These are phyloP conservation scores for Pterophyllum scalare DNA, from an alignment of 2,113 vertebrate genomes.

Conservation along the genomic window DNA sequence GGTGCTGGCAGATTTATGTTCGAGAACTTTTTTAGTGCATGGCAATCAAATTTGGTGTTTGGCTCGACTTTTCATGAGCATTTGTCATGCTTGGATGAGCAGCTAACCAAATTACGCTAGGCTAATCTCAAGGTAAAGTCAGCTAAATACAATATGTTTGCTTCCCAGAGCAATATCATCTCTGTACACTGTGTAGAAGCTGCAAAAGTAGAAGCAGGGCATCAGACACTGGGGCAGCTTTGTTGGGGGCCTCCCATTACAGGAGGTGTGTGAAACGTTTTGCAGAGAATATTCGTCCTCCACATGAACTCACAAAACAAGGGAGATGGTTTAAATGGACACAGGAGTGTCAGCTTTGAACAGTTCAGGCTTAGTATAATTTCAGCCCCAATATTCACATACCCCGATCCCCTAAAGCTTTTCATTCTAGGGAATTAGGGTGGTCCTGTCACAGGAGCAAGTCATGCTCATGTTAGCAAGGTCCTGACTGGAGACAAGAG, in stretches of 20 bases:
- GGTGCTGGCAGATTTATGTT: neutral
- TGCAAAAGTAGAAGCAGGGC: neutral
- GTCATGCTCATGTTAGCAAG: neutral
- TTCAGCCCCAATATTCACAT: neutral
- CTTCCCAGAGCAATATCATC: neutral
- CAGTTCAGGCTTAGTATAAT: neutral
- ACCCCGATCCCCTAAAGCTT: rapidly evolving
- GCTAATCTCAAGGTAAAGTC: neutral
- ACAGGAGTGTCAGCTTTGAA: neutral
- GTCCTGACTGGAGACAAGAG: neutral
- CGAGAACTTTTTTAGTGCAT: neutral
- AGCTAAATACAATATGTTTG: neutral
- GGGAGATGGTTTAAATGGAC: neutral
- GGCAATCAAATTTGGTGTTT: neutral
- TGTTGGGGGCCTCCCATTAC: neutral
- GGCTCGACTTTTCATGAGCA: neutral
- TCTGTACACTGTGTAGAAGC: neutral
- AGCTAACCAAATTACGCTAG: neutral
- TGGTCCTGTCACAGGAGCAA: rapidly evolving
- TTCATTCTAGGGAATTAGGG: neutral
- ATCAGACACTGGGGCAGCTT: neutral
- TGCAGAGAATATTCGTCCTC: neutral
- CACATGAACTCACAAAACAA: neutral
- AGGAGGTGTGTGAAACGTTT: rapidly evolving
- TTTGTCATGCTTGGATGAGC: neutral